A percentile compares a stretch with the other conserved stretches of the same genome.
Evolutionary conservation across 2,888 invertebrate species (phyloP).

Genomic region (Drosophila paramelanica): DNA sequence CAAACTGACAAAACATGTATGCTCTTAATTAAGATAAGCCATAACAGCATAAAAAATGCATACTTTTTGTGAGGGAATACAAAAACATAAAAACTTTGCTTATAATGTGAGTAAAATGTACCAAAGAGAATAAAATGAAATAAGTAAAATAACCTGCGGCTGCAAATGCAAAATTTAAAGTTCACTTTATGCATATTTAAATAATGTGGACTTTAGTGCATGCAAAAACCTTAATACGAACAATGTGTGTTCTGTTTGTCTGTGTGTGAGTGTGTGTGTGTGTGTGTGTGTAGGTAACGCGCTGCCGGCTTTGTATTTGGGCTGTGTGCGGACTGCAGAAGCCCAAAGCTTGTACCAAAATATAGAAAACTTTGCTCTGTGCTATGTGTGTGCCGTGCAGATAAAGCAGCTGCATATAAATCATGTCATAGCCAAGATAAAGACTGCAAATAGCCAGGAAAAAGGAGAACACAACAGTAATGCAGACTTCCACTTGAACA

Average conservation of each 20-base stretch:
- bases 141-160: slow-evolving; percentile 25
- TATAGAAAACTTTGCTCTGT: slow-evolving; percentile 27
- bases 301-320: slow-evolving; percentile 49
- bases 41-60: too few relatives aligned
- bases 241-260: slow-evolving; percentile 22
- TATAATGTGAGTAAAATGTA: background rate
- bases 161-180: slow-evolving; percentile 46
- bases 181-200: slow-evolving; percentile 68
- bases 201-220: slow-evolving; percentile 56
- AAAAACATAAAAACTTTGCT: slow-evolving; percentile 17
- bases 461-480: slow-evolving; percentile 16
- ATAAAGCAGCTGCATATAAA: slow-evolving; percentile 70
- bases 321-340: slow-evolving; percentile 22
- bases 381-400: slow-evolving; percentile 55
- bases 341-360: slow-evolving; percentile 28
- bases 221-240: slow-evolving; percentile 43
- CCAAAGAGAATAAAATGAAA: slow-evolving; percentile 8
- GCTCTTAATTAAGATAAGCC: too few relatives aligned
- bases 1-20: too few relatives aligned
- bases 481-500: slow-evolving; percentile 28
- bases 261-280: slow-evolving; percentile 12
- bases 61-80: background rate
- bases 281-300: slow-evolving; percentile 25
- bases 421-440: slow-evolving; percentile 73
- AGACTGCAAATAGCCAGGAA: slow-evolving; percentile 61